Conservation (phyloP, 2,113 vertebrate genomes). For the Lichenostomus cassidix region DNA sequence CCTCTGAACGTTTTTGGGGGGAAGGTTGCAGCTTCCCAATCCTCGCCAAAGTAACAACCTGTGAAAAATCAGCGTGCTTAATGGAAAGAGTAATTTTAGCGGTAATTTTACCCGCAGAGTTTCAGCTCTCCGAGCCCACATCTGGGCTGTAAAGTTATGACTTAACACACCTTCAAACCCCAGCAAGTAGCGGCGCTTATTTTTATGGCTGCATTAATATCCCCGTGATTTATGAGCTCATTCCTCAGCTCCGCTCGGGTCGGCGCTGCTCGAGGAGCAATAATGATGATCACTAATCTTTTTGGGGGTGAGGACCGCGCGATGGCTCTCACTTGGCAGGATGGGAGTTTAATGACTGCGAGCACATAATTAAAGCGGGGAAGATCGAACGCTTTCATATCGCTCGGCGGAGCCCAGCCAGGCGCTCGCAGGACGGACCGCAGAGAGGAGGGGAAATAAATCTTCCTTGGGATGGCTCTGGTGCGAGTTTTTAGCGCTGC, state of each 20-base stretch:
- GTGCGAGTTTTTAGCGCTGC: not conserved
- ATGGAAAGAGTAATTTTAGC: not conserved
- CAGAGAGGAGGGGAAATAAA: not conserved
- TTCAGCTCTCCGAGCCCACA: not conserved
- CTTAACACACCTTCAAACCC: not conserved
- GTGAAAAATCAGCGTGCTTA: not conserved
- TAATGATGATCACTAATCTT: not conserved
- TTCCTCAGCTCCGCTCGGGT: not conserved
- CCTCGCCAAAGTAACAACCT: not conserved
- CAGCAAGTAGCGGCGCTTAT: not conserved
- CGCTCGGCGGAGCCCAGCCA: not conserved
- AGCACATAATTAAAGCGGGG: not conserved
- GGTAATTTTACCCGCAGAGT: conserved; percentile 5
- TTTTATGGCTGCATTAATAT: conserved; percentile 1
- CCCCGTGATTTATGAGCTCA: not conserved
- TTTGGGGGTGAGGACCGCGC: not conserved
- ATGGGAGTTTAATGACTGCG: not conserved
- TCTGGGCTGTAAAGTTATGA: not conserved
- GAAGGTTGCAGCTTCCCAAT: not conserved
- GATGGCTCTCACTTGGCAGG: not conserved
- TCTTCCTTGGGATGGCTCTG: not conserved
- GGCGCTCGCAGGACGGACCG: not conserved
- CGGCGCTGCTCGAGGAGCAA: not conserved
- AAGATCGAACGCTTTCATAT: not conserved
- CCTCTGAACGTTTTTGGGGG: not conserved